Evolutionary conservation across 2,888 invertebrate species (phyloP), one percentile per base, ranked within the genome.

Genomic region (Deladenus siricidicola): DNA sequence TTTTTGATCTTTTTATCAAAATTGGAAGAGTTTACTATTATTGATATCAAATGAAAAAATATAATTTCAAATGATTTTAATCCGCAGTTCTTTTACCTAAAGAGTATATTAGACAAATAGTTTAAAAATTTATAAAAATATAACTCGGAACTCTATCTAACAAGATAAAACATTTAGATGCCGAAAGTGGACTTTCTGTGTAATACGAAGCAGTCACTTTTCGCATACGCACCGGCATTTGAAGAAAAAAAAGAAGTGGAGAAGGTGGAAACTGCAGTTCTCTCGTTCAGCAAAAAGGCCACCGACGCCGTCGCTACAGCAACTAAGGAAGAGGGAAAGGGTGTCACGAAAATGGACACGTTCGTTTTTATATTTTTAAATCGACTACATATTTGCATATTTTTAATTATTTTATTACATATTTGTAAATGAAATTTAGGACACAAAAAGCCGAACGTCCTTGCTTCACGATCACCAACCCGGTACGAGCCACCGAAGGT

Each of bases 201-300:
- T 0, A 89, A 89, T 78, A 90, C 93, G 0, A 89, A 89, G 77
- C 94, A 96, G 4, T 92, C 92, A 1, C 84, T 88, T 24, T 99
- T 89, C 79, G 96, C 94, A 0, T 99, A 99, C 79, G 94, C 96
- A 0, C 89, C 96, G 8, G 87, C 93, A 0, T 82, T 98, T 58
- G 96, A 98, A 82, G 94, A 96, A 80, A 96, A 96, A 83, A 90
- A 93, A 45, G 93, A 94, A 80, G 86, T 90, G 39, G 96, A 98
- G 80, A 90, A 96, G 78, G 93, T 98, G 2, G 91, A 93, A 62
- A 96, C 96, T 4, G 98, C 96, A 1, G 90, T 98, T 1, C 84
- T 98, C 51, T 92, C 92, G 78, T 94, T 94, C 76, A 94, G 96
- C 0, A 93, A 92, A 0, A 87, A 92, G 86, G 91, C 24, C 10